These are phyloP conservation scores for Asobara japonica DNA, from an alignment of 1,140 invertebrate genomes.

Conservation along the genomic window DNA sequence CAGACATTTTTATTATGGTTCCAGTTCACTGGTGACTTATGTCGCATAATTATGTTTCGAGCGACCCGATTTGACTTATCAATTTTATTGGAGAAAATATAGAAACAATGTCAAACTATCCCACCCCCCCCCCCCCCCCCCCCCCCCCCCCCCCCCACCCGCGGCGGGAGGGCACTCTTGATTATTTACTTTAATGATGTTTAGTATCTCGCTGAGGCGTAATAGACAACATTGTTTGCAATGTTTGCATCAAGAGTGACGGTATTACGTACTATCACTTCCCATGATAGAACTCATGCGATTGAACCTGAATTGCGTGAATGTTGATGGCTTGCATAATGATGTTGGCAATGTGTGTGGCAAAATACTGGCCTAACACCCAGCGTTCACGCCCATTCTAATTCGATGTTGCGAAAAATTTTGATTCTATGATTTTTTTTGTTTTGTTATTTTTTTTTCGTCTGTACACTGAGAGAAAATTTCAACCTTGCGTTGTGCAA, in stretches of 20 bases:
- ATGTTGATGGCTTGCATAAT: constrained; percentile 47
- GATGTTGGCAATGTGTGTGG: not conserved
- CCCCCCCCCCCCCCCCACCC: too few species aligned
- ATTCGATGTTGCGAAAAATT: not conserved
- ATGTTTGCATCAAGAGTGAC: constrained; percentile 31
- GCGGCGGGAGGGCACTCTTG: too few species aligned
- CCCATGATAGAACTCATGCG: constrained; percentile 44
- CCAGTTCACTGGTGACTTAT: constrained; percentile 24
- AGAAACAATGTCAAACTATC: not conserved
- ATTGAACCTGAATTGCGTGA: constrained; percentile 51
- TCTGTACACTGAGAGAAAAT: not conserved
- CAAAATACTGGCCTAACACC: constrained; percentile 7
- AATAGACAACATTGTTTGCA: constrained; percentile 38
- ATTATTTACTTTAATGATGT: not conserved
- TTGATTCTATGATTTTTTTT: not conserved
- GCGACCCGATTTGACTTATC: not conserved
- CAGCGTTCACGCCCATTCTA: constrained; percentile 6
- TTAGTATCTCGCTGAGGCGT: not conserved
- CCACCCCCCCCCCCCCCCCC: too few species aligned
- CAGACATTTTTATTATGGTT: not conserved
- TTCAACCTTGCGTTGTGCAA: not conserved
- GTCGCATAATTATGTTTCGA: not conserved
- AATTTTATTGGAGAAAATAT: not conserved
- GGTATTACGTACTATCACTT: constrained; percentile 37
- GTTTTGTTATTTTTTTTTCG: not conserved